Conservation (phyloP, 2,113 vertebrate species). For the Gasterosteus nipponicus region DNA sequence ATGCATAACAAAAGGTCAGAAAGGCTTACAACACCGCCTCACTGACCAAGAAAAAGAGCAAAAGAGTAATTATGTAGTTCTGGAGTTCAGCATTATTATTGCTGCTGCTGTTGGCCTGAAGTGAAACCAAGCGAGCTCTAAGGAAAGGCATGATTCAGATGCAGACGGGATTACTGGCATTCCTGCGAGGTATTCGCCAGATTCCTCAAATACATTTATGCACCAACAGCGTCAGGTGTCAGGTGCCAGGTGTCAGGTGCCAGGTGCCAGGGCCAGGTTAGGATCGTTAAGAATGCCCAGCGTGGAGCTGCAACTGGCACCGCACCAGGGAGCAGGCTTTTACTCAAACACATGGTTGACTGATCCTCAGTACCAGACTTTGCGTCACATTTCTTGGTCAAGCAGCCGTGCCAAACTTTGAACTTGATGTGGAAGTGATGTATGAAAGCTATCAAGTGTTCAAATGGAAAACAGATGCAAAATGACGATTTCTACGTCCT, state of each 20-base stretch:
- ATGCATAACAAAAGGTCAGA: slow-evolving; percentile 26
- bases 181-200: slow-evolving; percentile 46
- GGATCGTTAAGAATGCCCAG: slow-evolving; percentile 31
- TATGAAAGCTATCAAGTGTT: slow-evolving; percentile 20
- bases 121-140: slow-evolving; percentile 49
- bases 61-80: slow-evolving; percentile 11
- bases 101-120: slow-evolving; percentile 43
- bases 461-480: slow-evolving; percentile 45
- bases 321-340: slow-evolving; percentile 34
- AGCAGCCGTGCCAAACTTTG: slow-evolving; percentile 57
- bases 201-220: slow-evolving; percentile 60
- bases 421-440: slow-evolving; percentile 37
- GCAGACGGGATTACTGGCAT: slow-evolving; percentile 51
- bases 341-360: slow-evolving; percentile 61
- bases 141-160: slow-evolving; percentile 50
- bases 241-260: slow-evolving; percentile 69
- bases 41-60: slow-evolving; percentile 15
- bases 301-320: slow-evolving; percentile 40
- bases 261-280: slow-evolving; percentile 41
- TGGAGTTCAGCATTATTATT: slow-evolving; percentile 40
- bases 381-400: slow-evolving; percentile 58
- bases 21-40: slow-evolving; percentile 28
- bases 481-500: slow-evolving; percentile 28
- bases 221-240: slow-evolving; percentile 61
- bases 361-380: slow-evolving; percentile 54